Evolutionary conservation across 2,888 invertebrate genomes (phyloP), one percentile per base, ranked within the genome.

Genomic region (Sesia bembeciformis): DNA sequence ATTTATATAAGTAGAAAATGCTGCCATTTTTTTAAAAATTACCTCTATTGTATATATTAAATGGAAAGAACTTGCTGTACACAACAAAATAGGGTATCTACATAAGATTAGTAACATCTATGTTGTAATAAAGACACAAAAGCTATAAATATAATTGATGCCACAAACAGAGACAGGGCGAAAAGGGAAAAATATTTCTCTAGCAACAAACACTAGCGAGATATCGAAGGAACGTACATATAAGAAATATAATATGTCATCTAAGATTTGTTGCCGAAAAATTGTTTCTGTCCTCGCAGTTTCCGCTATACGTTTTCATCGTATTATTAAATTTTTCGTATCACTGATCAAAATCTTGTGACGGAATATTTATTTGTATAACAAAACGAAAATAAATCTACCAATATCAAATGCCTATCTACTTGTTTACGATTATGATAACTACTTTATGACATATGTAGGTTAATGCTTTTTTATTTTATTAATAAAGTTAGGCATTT

Each of bases 241-340:
- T 66, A 67, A 68, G 66, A 67, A 70, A 70, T 70, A 73, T 23
- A 23, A 23, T 68, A 74, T 67, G 67, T 73, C 72, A 69, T 72
- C 67, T 59, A 68, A 72, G 76, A 78, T 78, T 76, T 78, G 76
- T 79, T 67, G 67, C 70, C 64, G 68, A 63, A 66, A 70, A 73
- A 78, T 76, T 75, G 74, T 75, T 78, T 74, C 69, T 74, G 65
- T 72, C 60, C 54, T 58, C 55, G 53, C 59, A 58, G 60, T 60
- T 67, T 66, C 64, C 65, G 62, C 65, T 64, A 61, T 66, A 71
- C 60, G 65, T 70, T 71, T 66, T 67, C 64, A 64, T 62, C 59
- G 66, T 64, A 60, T 65, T 74, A 73, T 74, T 68, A 68, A 70
- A 70, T 70, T 69, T 70, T 64, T 63, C 68, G 64, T 63, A 58